A percentile compares a stretch with the other conserved stretches of the same genome.
Evolutionary conservation across 2,888 invertebrate genomes (phyloP).

Genomic region (Napeogenes inachia): DNA sequence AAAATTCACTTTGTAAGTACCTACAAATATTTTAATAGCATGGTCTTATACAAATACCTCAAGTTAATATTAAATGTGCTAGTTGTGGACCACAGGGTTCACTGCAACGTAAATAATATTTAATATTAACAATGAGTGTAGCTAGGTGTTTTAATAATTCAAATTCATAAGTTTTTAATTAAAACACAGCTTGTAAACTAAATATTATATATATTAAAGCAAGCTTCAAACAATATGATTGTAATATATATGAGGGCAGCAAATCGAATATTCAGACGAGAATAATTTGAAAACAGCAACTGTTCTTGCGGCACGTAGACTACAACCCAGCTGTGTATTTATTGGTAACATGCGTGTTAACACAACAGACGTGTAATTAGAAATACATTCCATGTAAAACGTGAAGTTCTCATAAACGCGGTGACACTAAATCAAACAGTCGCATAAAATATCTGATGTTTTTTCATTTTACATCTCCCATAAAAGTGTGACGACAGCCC

Average conservation of each 20-base stretch:
- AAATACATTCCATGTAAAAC: conserved; percentile 13
- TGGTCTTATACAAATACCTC: conserved; percentile 49
- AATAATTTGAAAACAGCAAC: too few relatives aligned
- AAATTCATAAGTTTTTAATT: too few relatives aligned
- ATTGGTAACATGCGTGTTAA: not conserved
- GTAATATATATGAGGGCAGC: too few relatives aligned
- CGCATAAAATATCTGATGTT: conserved; percentile 61
- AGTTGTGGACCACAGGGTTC: conserved; percentile 43
- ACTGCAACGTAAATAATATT: not conserved
- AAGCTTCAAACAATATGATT: too few relatives aligned
- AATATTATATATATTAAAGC: not conserved
- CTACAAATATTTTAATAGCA: conserved; percentile 57
- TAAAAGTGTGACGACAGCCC: conserved; percentile 65
- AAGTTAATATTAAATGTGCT: conserved; percentile 41
- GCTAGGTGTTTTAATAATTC: too few relatives aligned
- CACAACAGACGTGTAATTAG: conserved; percentile 3
- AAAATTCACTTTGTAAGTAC: conserved; percentile 49
- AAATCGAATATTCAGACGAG: too few relatives aligned
- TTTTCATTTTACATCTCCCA: conserved; percentile 70
- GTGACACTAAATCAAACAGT: conserved; percentile 60
- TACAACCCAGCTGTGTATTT: too few relatives aligned
- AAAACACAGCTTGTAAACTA: too few relatives aligned
- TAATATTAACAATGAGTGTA: too few relatives aligned
- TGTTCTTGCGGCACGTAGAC: too few relatives aligned
- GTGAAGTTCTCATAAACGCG: conserved; percentile 42